A percentile compares a stretch with the other conserved stretches of the same genome.
Evolutionary conservation across 2,113 vertebrate genomes (phyloP).

Genomic region (Sarotherodon lohbergeri): DNA sequence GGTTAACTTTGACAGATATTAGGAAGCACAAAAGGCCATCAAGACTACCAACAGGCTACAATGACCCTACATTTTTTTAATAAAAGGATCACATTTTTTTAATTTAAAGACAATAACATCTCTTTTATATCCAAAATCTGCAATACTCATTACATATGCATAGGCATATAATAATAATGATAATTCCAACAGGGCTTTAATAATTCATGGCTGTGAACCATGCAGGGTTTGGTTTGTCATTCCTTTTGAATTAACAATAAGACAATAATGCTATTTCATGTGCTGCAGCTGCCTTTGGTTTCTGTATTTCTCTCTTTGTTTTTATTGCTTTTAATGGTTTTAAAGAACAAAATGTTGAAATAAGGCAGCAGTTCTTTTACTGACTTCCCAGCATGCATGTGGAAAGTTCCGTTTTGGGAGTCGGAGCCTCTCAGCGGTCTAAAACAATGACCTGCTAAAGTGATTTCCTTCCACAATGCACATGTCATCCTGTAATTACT

Average conservation of each 20-base stretch:
- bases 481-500: background rate
- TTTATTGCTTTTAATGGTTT: background rate
- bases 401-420: background rate
- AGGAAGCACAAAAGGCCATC: fast-evolving
- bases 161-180: background rate
- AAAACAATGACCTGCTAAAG: background rate
- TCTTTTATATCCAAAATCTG: fast-evolving
- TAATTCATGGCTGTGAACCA: background rate
- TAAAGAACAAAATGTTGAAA: background rate
- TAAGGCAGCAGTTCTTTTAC: background rate
- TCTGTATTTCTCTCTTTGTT: background rate
- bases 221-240: background rate
- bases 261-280: background rate
- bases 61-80: fast-evolving
- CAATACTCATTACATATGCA: background rate
- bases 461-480: background rate
- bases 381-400: fast-evolving
- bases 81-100: background rate
- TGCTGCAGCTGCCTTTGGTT: background rate
- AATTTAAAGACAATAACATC: background rate
- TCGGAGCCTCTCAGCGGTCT: background rate
- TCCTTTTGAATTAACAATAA: background rate
- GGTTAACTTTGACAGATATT: background rate
- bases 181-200: background rate
- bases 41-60: background rate